Evolutionary conservation across 2,113 vertebrate species (phyloP).

Genomic region (Gorsachius goisagi): DNA sequence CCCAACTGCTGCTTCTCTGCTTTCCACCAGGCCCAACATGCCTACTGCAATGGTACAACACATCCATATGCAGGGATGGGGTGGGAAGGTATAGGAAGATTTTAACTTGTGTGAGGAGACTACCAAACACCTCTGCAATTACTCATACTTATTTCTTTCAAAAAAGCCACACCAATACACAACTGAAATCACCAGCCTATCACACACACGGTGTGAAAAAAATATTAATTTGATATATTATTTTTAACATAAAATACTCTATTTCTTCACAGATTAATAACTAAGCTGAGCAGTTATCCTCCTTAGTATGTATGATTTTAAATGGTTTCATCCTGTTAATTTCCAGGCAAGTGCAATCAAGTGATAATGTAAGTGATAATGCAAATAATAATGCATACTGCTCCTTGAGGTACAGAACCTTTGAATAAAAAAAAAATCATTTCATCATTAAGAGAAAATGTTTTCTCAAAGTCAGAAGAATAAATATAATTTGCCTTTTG

Average conservation of each 20-base stretch:
- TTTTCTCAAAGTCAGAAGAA: constrained; percentile 13
- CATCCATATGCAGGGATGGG: background rate
- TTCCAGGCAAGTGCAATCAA: background rate
- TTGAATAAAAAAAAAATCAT: background rate
- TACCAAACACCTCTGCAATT: background rate
- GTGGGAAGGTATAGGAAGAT: background rate
- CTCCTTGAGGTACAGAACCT: background rate
- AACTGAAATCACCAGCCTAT: background rate
- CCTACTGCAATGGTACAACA: background rate
- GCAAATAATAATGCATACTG: background rate
- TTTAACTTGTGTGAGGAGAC: background rate
- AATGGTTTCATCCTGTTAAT: background rate
- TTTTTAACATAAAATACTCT: background rate
- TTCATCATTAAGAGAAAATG: background rate
- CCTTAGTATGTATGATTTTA: background rate
- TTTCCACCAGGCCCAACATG: background rate
- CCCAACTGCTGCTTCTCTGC: too few species aligned
- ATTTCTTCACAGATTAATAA: background rate
- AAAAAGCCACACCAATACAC: background rate
- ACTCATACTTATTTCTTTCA: background rate
- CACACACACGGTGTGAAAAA: background rate
- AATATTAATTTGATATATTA: background rate
- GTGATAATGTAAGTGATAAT: background rate
- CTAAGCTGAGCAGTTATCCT: background rate
- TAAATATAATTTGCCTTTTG: background rate